phyloP scores from a whole-genome alignment of 2,888 invertebrate genomes.

The Antitype chi region DNA sequence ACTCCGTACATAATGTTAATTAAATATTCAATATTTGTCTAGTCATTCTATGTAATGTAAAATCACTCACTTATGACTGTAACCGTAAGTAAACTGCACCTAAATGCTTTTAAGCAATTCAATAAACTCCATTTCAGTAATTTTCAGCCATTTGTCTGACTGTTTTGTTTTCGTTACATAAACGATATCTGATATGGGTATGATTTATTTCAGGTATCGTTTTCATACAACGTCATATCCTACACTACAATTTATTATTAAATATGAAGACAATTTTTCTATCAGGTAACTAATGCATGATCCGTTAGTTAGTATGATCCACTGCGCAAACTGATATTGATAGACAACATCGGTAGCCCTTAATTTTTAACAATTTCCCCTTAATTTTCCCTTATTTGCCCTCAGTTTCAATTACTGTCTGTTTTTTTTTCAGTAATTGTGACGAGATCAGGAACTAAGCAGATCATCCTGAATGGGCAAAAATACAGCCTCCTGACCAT shows the following conservation, averaged over 20 bases:
- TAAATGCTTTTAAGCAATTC: not conserved
- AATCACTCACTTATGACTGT: not conserved
- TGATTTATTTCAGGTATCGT: not conserved
- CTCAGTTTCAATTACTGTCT: too few relatives aligned
- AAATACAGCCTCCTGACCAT: conserved; percentile 58
- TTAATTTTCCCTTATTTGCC: too few relatives aligned
- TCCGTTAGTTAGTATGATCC: not conserved
- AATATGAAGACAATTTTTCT: not conserved
- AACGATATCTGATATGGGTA: not conserved
- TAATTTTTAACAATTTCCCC: too few relatives aligned
- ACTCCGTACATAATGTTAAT: not conserved
- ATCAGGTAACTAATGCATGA: too few relatives aligned
- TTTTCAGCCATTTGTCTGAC: not conserved
- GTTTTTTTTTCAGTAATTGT: conserved; percentile 16
- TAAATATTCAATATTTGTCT: not conserved
- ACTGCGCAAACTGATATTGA: not conserved
- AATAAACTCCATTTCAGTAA: not conserved
- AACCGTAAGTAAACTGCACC: not conserved
- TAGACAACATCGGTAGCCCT: not conserved
- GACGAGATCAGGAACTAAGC: conserved; percentile 59
- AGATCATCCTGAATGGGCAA: conserved; percentile 61
- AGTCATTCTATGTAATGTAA: conserved; percentile 10
- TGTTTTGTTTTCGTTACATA: not conserved
- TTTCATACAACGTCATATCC: not conserved
- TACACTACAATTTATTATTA: not conserved